Conservation (phyloP, 1,140 invertebrate genomes). For the Drosophila bifasciata region DNA sequence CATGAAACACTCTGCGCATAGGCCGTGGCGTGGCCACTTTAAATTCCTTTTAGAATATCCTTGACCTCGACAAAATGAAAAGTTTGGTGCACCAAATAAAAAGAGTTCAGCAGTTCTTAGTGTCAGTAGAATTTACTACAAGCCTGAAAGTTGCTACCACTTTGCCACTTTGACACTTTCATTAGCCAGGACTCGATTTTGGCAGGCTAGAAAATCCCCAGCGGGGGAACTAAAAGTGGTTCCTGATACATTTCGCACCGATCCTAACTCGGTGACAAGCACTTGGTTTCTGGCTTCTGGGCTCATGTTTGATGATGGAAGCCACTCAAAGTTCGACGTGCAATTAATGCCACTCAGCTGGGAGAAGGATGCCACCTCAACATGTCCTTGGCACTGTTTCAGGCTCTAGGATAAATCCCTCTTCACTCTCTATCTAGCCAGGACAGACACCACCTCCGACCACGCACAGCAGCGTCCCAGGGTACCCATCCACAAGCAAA, state of each 20-base stretch:
- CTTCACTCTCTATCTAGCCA: too few species aligned
- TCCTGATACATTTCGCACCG: too few species aligned
- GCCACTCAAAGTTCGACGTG: slow-evolving; percentile 66
- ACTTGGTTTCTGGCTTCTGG: background rate
- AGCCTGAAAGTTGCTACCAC: background rate
- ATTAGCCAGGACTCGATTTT: slow-evolving; percentile 4
- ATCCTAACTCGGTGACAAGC: background rate
- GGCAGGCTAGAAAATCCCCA: background rate
- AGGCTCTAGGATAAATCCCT: too few species aligned
- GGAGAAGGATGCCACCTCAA: slow-evolving; percentile 23
- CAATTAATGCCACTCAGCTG: slow-evolving; percentile 54
- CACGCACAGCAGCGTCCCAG: too few species aligned
- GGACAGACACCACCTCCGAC: slow-evolving; percentile 8
- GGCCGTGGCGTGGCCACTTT: background rate
- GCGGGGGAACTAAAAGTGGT: too few species aligned
- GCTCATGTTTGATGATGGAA: slow-evolving; percentile 50
- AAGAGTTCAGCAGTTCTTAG: too few species aligned
- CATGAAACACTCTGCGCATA: slow-evolving; percentile 33
- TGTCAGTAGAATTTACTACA: too few species aligned
- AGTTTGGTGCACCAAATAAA: background rate
- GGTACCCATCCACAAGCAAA: slow-evolving; percentile 13
- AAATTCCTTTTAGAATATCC: slow-evolving; percentile 4
- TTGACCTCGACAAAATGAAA: too few species aligned
- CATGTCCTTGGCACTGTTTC: slow-evolving; percentile 23
- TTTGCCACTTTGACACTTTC: slow-evolving; percentile 12